Percentiles rank a stretch among this genome's conserved stretches.
phyloP scores from a whole-genome alignment of 2,113 vertebrate species.

The Butorides virescens region DNA sequence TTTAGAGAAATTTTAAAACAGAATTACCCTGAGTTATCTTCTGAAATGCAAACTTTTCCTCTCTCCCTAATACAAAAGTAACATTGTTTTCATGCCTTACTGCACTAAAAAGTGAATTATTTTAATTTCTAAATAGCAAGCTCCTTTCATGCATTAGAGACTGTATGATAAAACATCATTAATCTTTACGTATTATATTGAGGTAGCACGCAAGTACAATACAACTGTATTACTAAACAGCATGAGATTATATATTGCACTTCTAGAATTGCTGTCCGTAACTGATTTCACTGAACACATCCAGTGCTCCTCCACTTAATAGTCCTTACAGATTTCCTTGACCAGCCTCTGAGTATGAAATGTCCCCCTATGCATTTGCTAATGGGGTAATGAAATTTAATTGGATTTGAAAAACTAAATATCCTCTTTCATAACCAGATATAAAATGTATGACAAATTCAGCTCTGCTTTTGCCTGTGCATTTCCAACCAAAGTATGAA shows the following conservation, averaged over 20 bases:
- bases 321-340: not conserved
- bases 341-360: not conserved
- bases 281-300: not conserved
- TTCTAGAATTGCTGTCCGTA: not conserved
- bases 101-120: not conserved
- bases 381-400: not conserved
- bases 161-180: not conserved
- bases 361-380: not conserved
- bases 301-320: not conserved
- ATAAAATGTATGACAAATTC: not conserved
- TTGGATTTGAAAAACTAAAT: not conserved
- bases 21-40: not conserved
- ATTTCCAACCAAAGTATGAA: not conserved
- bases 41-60: not conserved
- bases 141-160: not conserved
- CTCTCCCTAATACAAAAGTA: not conserved
- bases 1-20: conserved; percentile 10
- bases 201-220: not conserved
- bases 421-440: not conserved
- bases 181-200: not conserved
- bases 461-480: not conserved
- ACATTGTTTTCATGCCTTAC: not conserved
- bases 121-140: not conserved
- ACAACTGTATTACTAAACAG: not conserved
- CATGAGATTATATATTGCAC: not conserved